These are phyloP conservation scores for Caenorhabditis macrosperma DNA, from an alignment of 2,888 invertebrate genomes.

Conservation along the genomic window DNA sequence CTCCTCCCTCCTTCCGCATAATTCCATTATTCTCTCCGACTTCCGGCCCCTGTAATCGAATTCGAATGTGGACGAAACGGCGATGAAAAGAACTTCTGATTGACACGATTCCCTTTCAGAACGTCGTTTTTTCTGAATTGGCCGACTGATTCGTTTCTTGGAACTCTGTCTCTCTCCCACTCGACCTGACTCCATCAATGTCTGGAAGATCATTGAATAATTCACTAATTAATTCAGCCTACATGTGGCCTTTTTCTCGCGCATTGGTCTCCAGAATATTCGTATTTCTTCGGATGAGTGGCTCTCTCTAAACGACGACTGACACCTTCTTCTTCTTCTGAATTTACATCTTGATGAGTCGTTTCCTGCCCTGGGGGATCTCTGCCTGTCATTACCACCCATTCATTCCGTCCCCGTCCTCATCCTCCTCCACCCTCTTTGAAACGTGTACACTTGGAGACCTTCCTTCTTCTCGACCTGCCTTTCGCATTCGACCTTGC, in stretches of 20 bases:
- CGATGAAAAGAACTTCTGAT: slow-evolving; percentile 15
- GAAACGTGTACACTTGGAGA: no score
- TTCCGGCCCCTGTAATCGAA: slow-evolving; percentile 32
- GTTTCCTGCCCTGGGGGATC: slow-evolving; percentile 18
- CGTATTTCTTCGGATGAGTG: not conserved
- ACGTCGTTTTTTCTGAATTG: slow-evolving; percentile 8
- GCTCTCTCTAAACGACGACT: not conserved
- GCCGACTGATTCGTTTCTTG: not conserved
- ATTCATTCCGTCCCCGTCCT: slow-evolving; percentile 11
- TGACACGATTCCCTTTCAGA: slow-evolving; percentile 27
- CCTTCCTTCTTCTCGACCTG: not conserved
- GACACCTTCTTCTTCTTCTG: slow-evolving; percentile 1
- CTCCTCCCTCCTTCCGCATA: not conserved
- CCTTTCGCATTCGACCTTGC: not conserved
- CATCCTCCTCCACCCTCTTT: not conserved
- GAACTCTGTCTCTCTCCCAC: not conserved
- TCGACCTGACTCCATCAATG: no score
- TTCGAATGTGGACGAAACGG: not conserved
- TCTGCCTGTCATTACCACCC: slow-evolving; percentile 36
- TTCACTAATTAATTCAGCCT: slow-evolving; percentile 34
- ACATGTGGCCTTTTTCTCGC: slow-evolving; percentile 16
- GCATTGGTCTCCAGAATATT: slow-evolving; percentile 26
- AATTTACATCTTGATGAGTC: slow-evolving; percentile 40
- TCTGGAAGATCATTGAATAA: slow-evolving; percentile 41
- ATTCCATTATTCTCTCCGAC: slow-evolving; percentile 13